Evolutionary conservation across 2,797 vertebrate species (phyloP).

Genomic region (Yasuhikotakia modesta): DNA sequence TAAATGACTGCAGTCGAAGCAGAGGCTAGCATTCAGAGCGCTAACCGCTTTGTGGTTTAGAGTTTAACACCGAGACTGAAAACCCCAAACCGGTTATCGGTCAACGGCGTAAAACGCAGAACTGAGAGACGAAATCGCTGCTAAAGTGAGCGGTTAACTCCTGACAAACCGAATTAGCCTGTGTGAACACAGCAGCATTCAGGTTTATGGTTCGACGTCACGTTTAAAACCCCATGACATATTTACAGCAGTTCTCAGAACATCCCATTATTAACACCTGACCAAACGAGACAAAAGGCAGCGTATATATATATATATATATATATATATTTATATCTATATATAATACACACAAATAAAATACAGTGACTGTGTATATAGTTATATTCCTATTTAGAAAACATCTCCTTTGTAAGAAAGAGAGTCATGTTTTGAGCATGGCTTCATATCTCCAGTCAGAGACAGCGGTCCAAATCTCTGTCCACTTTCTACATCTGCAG

Average conservation of each 20-base stretch:
- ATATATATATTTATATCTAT: constrained; percentile 47
- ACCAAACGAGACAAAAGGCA: constrained; percentile 45
- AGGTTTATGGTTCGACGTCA: constrained; percentile 64
- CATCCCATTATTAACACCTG: constrained; percentile 40
- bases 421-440: constrained; percentile 50
- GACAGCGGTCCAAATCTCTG: constrained; percentile 40
- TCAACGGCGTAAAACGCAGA: constrained; percentile 37
- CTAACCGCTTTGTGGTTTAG: constrained; percentile 50
- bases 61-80: constrained; percentile 40
- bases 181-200: constrained; percentile 22
- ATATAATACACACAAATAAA: constrained; percentile 62
- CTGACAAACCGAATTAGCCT: constrained; percentile 9
- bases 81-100: constrained; percentile 43
- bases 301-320: constrained; percentile 50
- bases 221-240: constrained; percentile 61
- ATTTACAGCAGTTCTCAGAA: constrained; percentile 48
- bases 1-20: constrained; percentile 70
- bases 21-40: constrained; percentile 48
- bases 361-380: constrained; percentile 62
- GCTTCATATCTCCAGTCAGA: constrained; percentile 34
- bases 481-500: constrained; percentile 34
- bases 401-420: constrained; percentile 61
- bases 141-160: constrained; percentile 26
- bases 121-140: constrained; percentile 13
- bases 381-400: constrained; percentile 58